Evolutionary conservation across 2,888 invertebrate species (phyloP), one percentile per base, ranked within the genome.

Genomic region (Chydorus sphaericus): DNA sequence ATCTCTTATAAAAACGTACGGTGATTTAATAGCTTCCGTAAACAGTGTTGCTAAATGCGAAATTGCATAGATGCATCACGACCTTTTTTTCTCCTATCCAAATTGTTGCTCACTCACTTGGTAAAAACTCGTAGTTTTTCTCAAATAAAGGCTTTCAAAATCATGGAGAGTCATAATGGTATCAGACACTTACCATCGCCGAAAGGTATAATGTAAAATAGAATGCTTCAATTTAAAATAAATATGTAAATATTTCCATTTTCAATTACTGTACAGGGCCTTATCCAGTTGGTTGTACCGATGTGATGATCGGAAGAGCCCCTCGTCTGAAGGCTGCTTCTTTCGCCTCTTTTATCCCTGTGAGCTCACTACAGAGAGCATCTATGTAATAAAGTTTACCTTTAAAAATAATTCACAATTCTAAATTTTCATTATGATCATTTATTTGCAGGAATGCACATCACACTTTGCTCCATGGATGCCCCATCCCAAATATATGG

Each of bases 331-430:
- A 57, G 77, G 78, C 8, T 64, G 73, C 23, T 78, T 79, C 62
- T 67, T 77, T 60, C 66, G 80, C 53, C 60, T 80, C 3, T 79
- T 73, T 65, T 80, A 80, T 64, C 80, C 80, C 2, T 74, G 76
- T 4, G 66, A 70, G 54, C 65, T 68, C 37, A 67, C 69, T 49
- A 67, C 72, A 55, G 66, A 71, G 53, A 64, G 69, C 59, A 74
- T 74, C 67, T 68, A 66, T 56, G 3, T 18, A 4, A 4, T 31
- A 4, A 38, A n/a, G 18, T 23, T 16, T 4, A 20, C 1, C 18
- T 14, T 39, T 1, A 16, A 4, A 39, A 16, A 8, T 16, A 16
- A 39, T 20, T 16, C n/a, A 16, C 8, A 4, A 37, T 16, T 37
- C 18, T 56, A 31, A 37, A 14, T 33, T 20, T 4, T 37, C 50